Conservation (phyloP, 2,797 vertebrate species). For the Gila robusta region DNA sequence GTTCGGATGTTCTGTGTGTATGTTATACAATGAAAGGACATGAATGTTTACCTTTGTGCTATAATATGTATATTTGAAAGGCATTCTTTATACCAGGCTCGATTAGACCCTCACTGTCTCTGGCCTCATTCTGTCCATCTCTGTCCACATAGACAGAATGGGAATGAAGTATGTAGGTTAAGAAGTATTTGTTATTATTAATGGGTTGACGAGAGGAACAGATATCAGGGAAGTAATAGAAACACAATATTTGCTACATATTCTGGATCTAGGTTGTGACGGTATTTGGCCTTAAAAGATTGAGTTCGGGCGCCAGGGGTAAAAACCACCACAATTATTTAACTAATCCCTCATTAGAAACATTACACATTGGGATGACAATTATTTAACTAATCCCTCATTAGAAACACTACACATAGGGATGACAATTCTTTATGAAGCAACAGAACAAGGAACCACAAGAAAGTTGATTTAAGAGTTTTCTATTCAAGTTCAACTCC, state of each 20-base stretch:
- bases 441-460: too few species aligned
- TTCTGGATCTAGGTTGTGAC: not conserved
- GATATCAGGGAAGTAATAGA: not conserved
- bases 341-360: too few species aligned
- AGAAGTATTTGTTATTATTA: conserved; percentile 51
- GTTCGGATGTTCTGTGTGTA: not conserved
- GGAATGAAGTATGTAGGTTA: conserved; percentile 70
- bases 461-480: too few species aligned
- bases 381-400: too few species aligned
- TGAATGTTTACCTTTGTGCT: not conserved
- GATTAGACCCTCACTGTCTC: conserved; percentile 47
- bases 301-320: too few species aligned
- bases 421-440: too few species aligned
- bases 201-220: conserved; percentile 13
- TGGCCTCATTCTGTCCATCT: conserved; percentile 71
- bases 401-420: too few species aligned
- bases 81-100: conserved; percentile 1
- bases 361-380: too few species aligned
- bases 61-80: conserved; percentile 14
- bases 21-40: not conserved
- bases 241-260: not conserved
- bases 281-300: too few species aligned
- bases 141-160: conserved; percentile 61
- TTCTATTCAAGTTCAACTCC: too few species aligned
- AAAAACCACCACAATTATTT: too few species aligned